phyloP scores from a whole-genome alignment of 1,140 invertebrate genomes.

The Battus philenor region DNA sequence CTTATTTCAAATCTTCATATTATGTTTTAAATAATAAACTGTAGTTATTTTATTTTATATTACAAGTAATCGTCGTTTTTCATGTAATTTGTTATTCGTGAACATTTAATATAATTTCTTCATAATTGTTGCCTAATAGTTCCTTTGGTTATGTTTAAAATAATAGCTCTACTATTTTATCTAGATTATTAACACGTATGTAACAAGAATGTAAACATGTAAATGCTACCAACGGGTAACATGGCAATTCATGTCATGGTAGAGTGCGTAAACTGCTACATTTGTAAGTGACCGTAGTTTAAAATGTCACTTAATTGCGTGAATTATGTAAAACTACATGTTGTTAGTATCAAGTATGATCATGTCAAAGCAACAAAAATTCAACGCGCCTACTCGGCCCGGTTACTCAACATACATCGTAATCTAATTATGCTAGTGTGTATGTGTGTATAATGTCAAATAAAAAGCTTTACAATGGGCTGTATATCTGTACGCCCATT shows the following conservation, averaged over 20 bases:
- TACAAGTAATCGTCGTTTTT: too few relatives aligned
- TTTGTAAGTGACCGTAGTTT: slow-evolving; percentile 13
- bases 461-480: slow-evolving; percentile 12
- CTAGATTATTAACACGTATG: too few relatives aligned
- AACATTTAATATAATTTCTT: too few relatives aligned
- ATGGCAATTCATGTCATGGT: slow-evolving; percentile 7
- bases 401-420: slow-evolving; percentile 1
- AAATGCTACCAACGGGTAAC: too few relatives aligned
- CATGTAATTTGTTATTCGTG: too few relatives aligned
- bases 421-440: slow-evolving; percentile 3
- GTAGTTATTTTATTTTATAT: too few relatives aligned
- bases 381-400: background rate
- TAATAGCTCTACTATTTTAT: too few relatives aligned
- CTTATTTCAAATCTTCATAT: too few relatives aligned
- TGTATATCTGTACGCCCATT: background rate
- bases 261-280: slow-evolving; percentile 8
- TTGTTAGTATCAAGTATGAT: slow-evolving; percentile 14
- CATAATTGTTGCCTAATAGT: too few relatives aligned
- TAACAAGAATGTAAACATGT: too few relatives aligned
- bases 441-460: background rate
- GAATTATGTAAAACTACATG: slow-evolving; percentile 13
- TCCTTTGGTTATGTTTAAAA: too few relatives aligned
- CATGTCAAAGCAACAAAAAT: slow-evolving; percentile 14
- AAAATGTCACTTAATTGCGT: slow-evolving; percentile 13
- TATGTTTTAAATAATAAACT: too few relatives aligned